A percentile compares a stretch with the other conserved stretches of the same genome.
Evolutionary conservation across 2,797 vertebrate species (phyloP).

Genomic region (Acridotheres tristis): DNA sequence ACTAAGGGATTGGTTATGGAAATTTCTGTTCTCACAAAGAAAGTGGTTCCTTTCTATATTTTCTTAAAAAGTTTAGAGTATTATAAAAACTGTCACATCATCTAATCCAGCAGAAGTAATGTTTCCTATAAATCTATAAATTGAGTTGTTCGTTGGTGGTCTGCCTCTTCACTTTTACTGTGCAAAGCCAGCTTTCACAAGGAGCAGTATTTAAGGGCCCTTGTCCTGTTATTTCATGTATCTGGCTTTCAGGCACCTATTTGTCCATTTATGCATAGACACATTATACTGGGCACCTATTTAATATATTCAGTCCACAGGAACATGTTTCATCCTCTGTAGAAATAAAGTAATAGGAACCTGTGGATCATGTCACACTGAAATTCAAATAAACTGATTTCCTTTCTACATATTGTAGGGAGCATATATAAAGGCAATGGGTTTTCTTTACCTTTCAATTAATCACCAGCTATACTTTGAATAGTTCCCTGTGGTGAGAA

Average conservation of each 20-base stretch:
- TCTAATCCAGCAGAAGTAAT: conserved; percentile 4
- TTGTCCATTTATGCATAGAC: background rate
- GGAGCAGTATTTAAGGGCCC: background rate
- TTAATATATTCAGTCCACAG: background rate
- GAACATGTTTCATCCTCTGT: background rate
- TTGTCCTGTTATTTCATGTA: background rate
- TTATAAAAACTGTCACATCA: conserved; percentile 6
- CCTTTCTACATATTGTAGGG: background rate
- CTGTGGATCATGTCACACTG: background rate
- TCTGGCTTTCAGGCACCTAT: background rate
- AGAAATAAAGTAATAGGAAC: background rate
- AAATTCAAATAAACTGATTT: background rate
- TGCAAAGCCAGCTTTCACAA: background rate
- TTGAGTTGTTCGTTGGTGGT: conserved; percentile 24
- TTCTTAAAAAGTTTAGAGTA: conserved; percentile 2
- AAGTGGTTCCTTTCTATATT: conserved; percentile 4
- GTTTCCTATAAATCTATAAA: conserved; percentile 13
- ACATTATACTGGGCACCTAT: background rate
- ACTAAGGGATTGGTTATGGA: background rate
- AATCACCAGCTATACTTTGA: background rate
- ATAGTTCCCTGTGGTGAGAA: background rate
- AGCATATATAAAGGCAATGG: background rate
- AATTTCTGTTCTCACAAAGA: conserved; percentile 20
- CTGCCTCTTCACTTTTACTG: background rate
- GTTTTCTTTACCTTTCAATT: background rate